Evolutionary conservation across 1,140 invertebrate genomes (phyloP), one percentile per base, ranked within the genome.

Genomic region (Aphelinus atriplicis): DNA sequence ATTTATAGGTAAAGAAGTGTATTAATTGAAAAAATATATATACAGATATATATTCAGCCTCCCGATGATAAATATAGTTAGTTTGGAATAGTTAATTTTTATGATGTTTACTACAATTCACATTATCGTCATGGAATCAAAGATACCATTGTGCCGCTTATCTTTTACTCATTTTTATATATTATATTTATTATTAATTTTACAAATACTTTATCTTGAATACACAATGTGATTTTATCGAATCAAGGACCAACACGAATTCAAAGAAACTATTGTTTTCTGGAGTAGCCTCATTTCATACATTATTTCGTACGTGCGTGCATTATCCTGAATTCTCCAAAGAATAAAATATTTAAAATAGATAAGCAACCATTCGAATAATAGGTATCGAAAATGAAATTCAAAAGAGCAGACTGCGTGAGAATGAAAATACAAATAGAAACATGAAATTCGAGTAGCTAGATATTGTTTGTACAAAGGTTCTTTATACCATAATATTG

Each of bases 201-300:
- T 65, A 64, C n/a, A 4, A 3, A 56, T 73, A 64, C 47, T 73
- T 73, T 73, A 66, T 58, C 66, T 56, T 51, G 71, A 66, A 62
- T 6, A 64, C 51, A 46, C 64, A 62, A 68, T 62, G 43, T 47
- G 45, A 67, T 73, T 68, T 64, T 65, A 68, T 61, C 65, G 47
- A 73, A 73, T 73, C 45, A 67, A 73, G 64, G 72, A 73, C 72
- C 64, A 73, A 73, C 42, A 26, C 45, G 50, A 46, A 71, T 10
- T 56, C 3, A 71, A 42, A 63, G 61, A 71, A 50, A 69, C 46
- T 60, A n/a, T 58, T 42, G 50, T 46, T 71, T 62, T 62, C 48
- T 71, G 58, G 9, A 60, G 46, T 69, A 71, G 68, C 58, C 48
- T 53, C 62, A 71, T 71, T 71, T 71, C 47, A 62, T 71, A 51